Percentiles rank a stretch among this genome's conserved stretches.
Evolutionary conservation across 2,797 vertebrate genomes (phyloP).

Genomic region (Ataeniobius toweri): DNA sequence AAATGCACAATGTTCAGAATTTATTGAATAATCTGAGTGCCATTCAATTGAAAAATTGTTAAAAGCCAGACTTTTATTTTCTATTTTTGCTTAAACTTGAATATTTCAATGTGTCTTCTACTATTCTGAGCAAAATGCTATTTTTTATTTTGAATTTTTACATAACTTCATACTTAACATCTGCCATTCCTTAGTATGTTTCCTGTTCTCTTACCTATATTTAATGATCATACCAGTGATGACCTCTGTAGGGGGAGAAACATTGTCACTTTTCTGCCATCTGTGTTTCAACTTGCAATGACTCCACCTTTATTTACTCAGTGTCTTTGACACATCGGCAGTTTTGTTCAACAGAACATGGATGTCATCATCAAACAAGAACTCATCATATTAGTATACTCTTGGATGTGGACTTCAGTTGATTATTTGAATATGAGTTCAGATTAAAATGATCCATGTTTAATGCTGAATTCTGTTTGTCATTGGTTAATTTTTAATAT

Average conservation of each 20-base stretch:
- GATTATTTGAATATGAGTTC: not conserved
- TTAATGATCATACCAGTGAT: not conserved
- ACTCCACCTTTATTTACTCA: not conserved
- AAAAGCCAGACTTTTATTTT: not conserved
- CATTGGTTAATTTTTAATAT: not conserved
- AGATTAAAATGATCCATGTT: not conserved
- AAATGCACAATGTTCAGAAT: not conserved
- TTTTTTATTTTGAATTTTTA: not conserved
- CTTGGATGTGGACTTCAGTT: conserved; percentile 1
- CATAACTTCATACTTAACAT: not conserved
- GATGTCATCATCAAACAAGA: not conserved
- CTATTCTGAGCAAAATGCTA: not conserved
- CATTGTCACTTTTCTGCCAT: not conserved
- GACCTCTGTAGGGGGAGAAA: not conserved
- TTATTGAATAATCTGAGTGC: not conserved
- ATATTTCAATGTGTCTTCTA: not conserved
- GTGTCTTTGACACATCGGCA: too few relatives aligned
- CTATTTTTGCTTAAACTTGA: not conserved
- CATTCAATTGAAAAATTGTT: not conserved
- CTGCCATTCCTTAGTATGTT: too few relatives aligned
- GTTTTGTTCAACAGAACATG: not conserved
- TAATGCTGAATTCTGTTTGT: too few relatives aligned
- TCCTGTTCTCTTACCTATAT: not conserved
- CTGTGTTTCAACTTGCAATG: not conserved
- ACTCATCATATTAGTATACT: not conserved